Conservation (phyloP, 2,113 vertebrate species). For the Ellobius talpinus region DNA sequence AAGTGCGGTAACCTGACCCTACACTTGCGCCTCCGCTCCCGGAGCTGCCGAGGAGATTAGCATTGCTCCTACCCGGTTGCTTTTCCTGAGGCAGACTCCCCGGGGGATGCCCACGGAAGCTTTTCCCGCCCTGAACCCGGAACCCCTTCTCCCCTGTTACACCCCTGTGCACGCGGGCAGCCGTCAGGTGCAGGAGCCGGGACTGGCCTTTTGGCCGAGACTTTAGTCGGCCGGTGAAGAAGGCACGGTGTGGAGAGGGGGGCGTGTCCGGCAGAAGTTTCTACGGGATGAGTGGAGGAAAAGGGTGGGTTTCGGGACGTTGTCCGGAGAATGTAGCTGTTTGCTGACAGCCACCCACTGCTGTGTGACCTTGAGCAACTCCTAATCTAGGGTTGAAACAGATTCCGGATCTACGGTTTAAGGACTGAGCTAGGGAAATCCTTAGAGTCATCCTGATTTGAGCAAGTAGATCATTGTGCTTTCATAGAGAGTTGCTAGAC, state of each 20-base stretch:
- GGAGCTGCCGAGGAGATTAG: not conserved
- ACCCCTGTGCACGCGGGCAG: fast-evolving
- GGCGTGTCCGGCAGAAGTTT: slow-evolving; percentile 69
- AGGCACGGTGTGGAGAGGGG: slow-evolving; percentile 16
- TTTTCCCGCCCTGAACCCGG: slow-evolving; percentile 68
- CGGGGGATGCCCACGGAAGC: not conserved
- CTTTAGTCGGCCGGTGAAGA: fast-evolving
- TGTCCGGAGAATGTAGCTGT: not conserved
- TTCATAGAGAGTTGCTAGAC: not conserved
- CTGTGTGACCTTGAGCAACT: slow-evolving; percentile 62
- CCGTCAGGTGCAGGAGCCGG: not conserved
- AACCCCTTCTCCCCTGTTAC: not conserved
- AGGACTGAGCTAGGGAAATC: not conserved
- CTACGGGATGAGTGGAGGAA: not conserved
- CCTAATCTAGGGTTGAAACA: not conserved
- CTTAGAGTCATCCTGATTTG: not conserved
- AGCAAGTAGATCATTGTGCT: not conserved
- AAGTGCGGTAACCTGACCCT: not conserved
- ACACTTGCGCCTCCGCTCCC: not conserved
- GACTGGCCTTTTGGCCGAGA: not conserved
- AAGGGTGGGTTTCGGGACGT: not conserved
- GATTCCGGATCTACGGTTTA: not conserved
- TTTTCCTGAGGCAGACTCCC: not conserved
- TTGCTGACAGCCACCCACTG: not conserved
- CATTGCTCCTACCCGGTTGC: not conserved